Evolutionary conservation across 2,888 invertebrate genomes (phyloP), one percentile per base, ranked within the genome.

Genomic region (Tanypteryx hageni): DNA sequence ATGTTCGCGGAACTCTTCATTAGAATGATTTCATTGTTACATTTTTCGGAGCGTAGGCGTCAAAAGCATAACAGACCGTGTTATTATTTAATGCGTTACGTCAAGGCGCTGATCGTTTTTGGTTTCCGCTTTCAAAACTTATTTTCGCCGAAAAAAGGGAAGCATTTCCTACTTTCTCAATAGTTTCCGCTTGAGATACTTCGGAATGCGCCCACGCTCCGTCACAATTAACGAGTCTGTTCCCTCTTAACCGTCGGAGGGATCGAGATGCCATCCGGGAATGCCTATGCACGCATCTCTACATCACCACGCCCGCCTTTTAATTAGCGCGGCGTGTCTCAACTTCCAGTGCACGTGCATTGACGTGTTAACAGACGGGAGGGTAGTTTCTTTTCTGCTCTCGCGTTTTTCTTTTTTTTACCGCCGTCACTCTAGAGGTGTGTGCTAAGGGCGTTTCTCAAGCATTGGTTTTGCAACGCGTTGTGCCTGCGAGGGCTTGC

Each of bases 401-500:
- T 89, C 44, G 44, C 56, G 44, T 83, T 83, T 44, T 44, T 56
- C 56, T 8, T 10, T 31, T 44, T 82, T 18, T 57, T n/a, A 18
- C 83, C 57, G 13, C 56, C 31, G 76, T 14, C 18, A 13, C 58
- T 58, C 89, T 16, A 68, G 31, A 22, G 56, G 64, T 27, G 31
- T 59, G 31, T 86, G 86, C 61, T 86, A 59, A 59, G 86, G 86
- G 86, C 59, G 86, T 86, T 59, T 86, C 89, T 64, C 31, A 31
- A 89, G 44, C 44, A 31, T 61, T 9, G 89, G 44, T 89, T 68
- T 89, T 44, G 89, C 64, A 89, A 89, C n/a, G 11, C n/a, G 31
- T 56, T 44, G 89, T 5, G 18, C 64, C 27, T 44, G 64, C 18
- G 44, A 14, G 31, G 64, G 44, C 22, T n/a, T 22, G 11, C 10